phyloP scores from a whole-genome alignment of 2,888 invertebrate genomes.

The Autographa gamma region DNA sequence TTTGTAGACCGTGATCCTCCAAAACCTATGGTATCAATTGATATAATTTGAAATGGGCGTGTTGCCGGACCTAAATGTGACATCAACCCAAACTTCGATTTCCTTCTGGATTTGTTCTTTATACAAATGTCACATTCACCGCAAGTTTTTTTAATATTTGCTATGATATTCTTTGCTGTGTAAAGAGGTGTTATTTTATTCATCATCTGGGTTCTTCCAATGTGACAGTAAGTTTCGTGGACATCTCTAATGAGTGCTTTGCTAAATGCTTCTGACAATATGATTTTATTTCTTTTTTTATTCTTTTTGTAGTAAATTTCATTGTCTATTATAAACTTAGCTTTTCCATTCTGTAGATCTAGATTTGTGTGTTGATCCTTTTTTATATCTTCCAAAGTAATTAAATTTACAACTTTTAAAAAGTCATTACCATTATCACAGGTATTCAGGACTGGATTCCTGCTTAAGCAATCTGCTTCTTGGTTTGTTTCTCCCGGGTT shows the following conservation, averaged over 20 bases:
- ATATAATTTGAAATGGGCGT: too few species aligned
- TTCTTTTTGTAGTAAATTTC: slow-evolving; percentile 16
- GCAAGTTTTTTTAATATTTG: slow-evolving; percentile 44
- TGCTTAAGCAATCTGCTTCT: neutral
- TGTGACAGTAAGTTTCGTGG: slow-evolving; percentile 38
- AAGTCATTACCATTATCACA: neutral
- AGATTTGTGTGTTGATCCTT: neutral
- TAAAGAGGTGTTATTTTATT: slow-evolving; percentile 19
- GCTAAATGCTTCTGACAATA: slow-evolving; percentile 53
- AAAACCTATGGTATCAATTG: too few species aligned
- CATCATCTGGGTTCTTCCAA: slow-evolving; percentile 44
- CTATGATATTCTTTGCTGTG: slow-evolving; percentile 45
- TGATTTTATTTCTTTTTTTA: slow-evolving; percentile 40
- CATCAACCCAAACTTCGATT: too few species aligned
- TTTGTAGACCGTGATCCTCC: too few species aligned
- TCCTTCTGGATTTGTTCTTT: slow-evolving; percentile 49
- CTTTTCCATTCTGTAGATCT: neutral
- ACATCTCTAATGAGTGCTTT: slow-evolving; percentile 39
- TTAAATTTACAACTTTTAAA: neutral
- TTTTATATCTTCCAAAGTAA: neutral
- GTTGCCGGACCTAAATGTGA: too few species aligned
- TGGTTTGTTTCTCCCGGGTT: neutral
- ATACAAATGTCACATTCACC: slow-evolving; percentile 45
- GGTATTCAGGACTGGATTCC: neutral
- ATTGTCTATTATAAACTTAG: slow-evolving; percentile 14